Evolutionary conservation across 2,888 invertebrate species (phyloP), one percentile per base, ranked within the genome.

Genomic region (Mantis religiosa): DNA sequence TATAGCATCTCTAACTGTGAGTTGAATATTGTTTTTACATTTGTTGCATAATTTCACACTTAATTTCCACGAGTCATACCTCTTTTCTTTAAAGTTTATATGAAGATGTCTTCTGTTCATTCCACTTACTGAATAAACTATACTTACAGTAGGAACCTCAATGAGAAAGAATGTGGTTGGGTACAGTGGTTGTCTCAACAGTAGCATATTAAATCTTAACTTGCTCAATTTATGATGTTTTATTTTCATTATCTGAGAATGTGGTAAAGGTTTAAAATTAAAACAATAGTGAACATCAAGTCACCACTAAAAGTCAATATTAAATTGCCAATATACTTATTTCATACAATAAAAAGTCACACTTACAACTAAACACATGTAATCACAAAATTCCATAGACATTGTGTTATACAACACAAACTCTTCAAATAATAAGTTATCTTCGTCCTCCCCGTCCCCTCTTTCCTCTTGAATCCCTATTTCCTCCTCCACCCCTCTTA

Each of bases 401-500:
- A 15, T 8, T 71, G 15, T 71, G 54, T 25, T 71, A 6, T 71
- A 25, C 1, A 71, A 71, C 54, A 71, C 54, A 71, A 54, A 15
- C 25, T 71, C 14, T 1, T 71, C 15, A 54, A 8, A 34, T 12
- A 41, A 12, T 41, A 6, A 54, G 30, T 88, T 88, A 88, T n/a
- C 88, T 71, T 12, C 84, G 84, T 15, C 88, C 88, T 81, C 88
- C 84, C 54, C 84, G 88, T 15, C 84, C 84, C 28, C 84, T 84
- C 28, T 71, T 83, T 25, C 86, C 86, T 47, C 86, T 81, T 8
- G 83, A 27, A 34, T 81, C 88, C 81, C 47, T 82, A 12, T 25
- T 83, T 9, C 34, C 28, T 15, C 82, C 83, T 30, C 87, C 84
- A 14, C 87, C 87, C 28, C 83, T 83, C 25, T 30, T 20, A 9